Evolutionary conservation across 1,140 invertebrate species (phyloP).

Genomic region (Pseudomyrmex gracilis): DNA sequence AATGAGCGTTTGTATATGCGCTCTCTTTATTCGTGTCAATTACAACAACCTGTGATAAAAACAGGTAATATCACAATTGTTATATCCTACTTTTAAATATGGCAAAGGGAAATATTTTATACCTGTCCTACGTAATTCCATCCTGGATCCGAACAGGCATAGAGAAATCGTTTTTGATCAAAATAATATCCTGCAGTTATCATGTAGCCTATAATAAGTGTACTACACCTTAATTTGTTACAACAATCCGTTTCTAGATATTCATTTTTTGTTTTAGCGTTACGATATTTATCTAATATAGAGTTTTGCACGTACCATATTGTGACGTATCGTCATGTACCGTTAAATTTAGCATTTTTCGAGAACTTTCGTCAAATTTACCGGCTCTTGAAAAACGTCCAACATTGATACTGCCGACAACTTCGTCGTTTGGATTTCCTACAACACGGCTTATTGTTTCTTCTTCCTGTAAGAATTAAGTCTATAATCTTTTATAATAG

Average conservation of each 20-base stretch:
- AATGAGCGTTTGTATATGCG: conserved; percentile 62
- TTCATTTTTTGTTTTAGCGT: background rate
- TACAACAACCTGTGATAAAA: conserved; percentile 65
- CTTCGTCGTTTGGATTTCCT: conserved; percentile 71
- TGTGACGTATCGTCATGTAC: conserved; percentile 56
- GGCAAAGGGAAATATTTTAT: conserved; percentile 46
- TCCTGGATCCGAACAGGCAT: conserved; percentile 87
- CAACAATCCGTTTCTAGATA: background rate
- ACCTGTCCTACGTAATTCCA: conserved; percentile 83
- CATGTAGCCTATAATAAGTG: conserved; percentile 86
- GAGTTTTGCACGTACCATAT: background rate
- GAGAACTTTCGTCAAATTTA: background rate
- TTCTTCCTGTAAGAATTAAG: conserved; percentile 6
- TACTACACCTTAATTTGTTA: conserved; percentile 7
- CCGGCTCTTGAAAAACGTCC: conserved; percentile 2
- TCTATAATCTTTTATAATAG: background rate
- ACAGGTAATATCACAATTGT: background rate
- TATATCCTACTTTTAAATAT: background rate
- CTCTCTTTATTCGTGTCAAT: conserved; percentile 75
- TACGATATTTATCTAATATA: too few species aligned
- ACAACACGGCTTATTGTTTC: conserved; percentile 46
- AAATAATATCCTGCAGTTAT: conserved; percentile 87
- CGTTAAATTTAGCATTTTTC: conserved; percentile 30
- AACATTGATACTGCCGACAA: conserved; percentile 64
- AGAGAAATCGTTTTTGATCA: conserved; percentile 78